Conservation (phyloP, 2,113 vertebrate genomes). For the Bos indicus region DNA sequence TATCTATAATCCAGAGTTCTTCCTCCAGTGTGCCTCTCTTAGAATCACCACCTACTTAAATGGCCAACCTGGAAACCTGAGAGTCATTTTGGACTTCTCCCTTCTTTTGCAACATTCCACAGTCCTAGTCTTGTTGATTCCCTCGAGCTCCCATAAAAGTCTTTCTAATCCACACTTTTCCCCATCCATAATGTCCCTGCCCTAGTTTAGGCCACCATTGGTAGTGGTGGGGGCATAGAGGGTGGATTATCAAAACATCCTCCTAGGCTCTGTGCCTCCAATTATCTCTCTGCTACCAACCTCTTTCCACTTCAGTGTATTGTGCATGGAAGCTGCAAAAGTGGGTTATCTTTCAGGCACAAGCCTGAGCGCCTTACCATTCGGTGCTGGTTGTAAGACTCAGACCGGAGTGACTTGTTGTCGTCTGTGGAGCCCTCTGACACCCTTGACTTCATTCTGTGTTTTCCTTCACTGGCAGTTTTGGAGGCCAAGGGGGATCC, state of each 20-base stretch:
- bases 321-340: neutral
- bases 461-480: slow-evolving; percentile 78
- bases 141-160: neutral
- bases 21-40: neutral
- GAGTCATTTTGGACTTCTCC: neutral
- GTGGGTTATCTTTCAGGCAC: neutral
- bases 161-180: neutral
- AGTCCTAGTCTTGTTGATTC: neutral
- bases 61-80: neutral
- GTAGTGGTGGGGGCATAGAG: rapidly evolving
- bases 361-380: slow-evolving; percentile 69
- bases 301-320: too few species aligned
- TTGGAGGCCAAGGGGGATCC: slow-evolving; percentile 80
- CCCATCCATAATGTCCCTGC: neutral
- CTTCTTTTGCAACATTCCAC: neutral
- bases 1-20: neutral
- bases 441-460: slow-evolving; percentile 79
- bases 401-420: slow-evolving; percentile 79
- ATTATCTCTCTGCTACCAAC: neutral
- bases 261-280: neutral
- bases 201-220: neutral
- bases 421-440: slow-evolving; percentile 82
- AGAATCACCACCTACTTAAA: neutral
- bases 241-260: neutral
- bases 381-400: slow-evolving; percentile 80